Percentiles rank a stretch among this genome's conserved stretches.
Evolutionary conservation across 2,113 vertebrate genomes (phyloP).

Genomic region (Ciconia boyciana): DNA sequence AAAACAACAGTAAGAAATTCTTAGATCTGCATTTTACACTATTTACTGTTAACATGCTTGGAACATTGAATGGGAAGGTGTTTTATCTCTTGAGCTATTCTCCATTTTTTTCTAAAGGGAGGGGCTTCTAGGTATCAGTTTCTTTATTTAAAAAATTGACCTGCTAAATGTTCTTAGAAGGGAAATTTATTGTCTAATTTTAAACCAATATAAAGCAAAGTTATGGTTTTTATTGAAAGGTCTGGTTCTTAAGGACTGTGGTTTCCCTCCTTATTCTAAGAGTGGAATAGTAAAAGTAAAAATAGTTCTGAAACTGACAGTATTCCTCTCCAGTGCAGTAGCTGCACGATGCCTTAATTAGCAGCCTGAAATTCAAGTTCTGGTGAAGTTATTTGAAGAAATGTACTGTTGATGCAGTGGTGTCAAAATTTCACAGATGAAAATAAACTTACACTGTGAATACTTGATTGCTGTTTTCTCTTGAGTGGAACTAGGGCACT

Average conservation of each 20-base stretch:
- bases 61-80: neutral
- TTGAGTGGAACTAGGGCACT: neutral
- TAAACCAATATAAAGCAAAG: neutral
- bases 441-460: neutral
- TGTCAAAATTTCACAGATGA: slow-evolving; percentile 28
- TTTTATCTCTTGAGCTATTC: neutral
- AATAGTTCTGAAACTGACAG: neutral
- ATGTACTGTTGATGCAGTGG: neutral
- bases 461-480: neutral
- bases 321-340: neutral
- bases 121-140: neutral
- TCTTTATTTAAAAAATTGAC: neutral
- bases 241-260: neutral
- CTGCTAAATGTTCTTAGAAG: neutral
- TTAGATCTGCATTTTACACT: neutral
- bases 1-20: neutral
- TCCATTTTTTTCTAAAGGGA: neutral
- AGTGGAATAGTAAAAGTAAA: neutral
- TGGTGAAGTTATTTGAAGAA: neutral
- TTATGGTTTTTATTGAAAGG: neutral
- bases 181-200: neutral
- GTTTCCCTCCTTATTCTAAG: neutral
- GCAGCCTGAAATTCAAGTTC: slow-evolving; percentile 1
- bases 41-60: neutral
- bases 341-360: neutral